Conservation (phyloP, 2,888 invertebrate species). For the Conomelus anceps region DNA sequence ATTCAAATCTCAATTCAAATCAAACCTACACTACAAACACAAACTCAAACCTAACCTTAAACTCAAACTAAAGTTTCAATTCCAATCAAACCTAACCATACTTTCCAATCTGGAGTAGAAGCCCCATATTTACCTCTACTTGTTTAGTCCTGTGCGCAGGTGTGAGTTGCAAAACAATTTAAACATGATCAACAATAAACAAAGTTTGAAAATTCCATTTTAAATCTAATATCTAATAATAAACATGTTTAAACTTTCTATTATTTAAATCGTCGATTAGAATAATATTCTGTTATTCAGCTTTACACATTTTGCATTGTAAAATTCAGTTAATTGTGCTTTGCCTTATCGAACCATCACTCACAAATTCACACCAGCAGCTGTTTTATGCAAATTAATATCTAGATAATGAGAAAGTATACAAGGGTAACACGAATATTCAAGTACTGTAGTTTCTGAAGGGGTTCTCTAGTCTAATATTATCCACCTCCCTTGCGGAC, state of each 20-base stretch:
- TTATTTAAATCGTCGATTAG: neutral
- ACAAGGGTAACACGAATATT: neutral
- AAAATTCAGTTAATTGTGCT: neutral
- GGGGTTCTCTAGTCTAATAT: neutral
- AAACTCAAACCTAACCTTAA: no score
- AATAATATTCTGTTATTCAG: neutral
- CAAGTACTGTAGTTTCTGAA: neutral
- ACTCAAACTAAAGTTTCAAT: no score
- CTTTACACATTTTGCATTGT: neutral
- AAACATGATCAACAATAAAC: no score
- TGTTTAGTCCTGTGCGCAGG: no score
- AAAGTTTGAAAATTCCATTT: no score
- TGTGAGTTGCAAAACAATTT: no score
- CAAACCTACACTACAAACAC: no score
- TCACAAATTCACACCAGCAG: neutral
- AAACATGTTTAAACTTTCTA: neutral
- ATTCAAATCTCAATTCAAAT: no score
- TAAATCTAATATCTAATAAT: no score
- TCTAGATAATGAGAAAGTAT: neutral
- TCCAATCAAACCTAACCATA: no score
- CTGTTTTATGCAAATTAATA: neutral
- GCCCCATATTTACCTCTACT: no score
- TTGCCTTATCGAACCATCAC: neutral
- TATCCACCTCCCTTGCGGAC: neutral
- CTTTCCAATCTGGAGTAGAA: no score